These are phyloP conservation scores for Macheiramphus alcinus DNA, from an alignment of 2,113 vertebrate species.

Conservation along the genomic window DNA sequence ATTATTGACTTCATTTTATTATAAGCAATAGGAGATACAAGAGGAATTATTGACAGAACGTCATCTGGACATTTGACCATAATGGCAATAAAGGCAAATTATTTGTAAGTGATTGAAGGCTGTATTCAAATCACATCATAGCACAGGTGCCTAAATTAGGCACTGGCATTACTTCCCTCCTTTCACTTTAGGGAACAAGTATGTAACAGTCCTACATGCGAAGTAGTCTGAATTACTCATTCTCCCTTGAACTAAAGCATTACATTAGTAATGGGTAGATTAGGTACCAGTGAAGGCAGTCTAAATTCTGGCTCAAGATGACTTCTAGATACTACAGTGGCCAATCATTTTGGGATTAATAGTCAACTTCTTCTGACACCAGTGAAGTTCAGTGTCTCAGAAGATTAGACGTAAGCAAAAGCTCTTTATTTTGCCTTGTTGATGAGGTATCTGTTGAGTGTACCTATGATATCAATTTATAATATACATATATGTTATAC, in stretches of 20 bases:
- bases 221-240: not conserved
- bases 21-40: not conserved
- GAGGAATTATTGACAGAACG: not conserved
- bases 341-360: not conserved
- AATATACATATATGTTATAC: not conserved
- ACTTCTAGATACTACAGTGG: not conserved
- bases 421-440: not conserved
- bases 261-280: slow-evolving; percentile 5
- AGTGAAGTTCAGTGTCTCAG: not conserved
- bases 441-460: not conserved
- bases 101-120: not conserved
- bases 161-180: not conserved
- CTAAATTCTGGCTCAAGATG: not conserved
- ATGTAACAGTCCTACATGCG: not conserved
- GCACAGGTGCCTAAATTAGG: not conserved
- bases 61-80: not conserved
- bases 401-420: not conserved
- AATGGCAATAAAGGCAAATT: not conserved
- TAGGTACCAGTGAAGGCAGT: not conserved
- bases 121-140: not conserved
- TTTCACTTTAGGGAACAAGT: slow-evolving; percentile 13
- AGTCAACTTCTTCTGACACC: not conserved
- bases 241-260: not conserved
- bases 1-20: not conserved
- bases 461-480: not conserved